Percentiles rank a stretch among this genome's conserved stretches.
phyloP scores from a whole-genome alignment of 1,140 invertebrate species.

The Drosophila hydei region DNA sequence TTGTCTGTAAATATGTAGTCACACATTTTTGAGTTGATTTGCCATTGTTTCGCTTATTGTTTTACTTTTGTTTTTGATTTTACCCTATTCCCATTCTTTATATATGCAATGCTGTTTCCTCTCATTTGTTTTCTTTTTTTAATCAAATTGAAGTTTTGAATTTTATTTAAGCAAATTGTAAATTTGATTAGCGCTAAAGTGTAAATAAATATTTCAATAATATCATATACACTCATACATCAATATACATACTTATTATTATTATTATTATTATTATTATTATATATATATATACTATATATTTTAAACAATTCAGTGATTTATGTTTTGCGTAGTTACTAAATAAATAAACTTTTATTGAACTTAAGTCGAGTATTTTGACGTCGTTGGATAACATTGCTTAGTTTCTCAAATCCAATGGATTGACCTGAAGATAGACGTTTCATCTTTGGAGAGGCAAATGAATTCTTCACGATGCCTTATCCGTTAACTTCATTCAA shows the following conservation, averaged over 20 bases:
- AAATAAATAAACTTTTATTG: constrained; percentile 81
- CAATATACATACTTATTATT: constrained; percentile 49
- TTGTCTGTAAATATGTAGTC: constrained; percentile 81
- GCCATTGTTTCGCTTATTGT: constrained; percentile 73
- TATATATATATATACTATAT: constrained; percentile 74
- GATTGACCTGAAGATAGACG: too few species aligned
- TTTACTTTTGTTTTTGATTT: constrained; percentile 51
- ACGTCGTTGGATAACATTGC: too few species aligned
- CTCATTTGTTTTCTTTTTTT: constrained; percentile 67
- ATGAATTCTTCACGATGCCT: too few species aligned
- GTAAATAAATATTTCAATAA: constrained; percentile 81
- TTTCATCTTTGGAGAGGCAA: too few species aligned
- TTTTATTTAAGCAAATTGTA: constrained; percentile 76
- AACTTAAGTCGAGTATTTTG: too few species aligned
- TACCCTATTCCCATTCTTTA: constrained; percentile 44
- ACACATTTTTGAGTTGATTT: constrained; percentile 77
- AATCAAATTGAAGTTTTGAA: constrained; percentile 66
- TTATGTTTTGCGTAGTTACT: constrained; percentile 75
- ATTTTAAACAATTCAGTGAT: constrained; percentile 75
- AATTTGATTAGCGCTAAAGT: constrained; percentile 77
- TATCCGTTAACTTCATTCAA: too few species aligned
- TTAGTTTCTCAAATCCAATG: too few species aligned
- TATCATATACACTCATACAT: constrained; percentile 69
- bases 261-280: constrained; percentile 32
- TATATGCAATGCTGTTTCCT: constrained; percentile 56